Base-by-base conservation (phyloP, 1,140 invertebrate species). In the Lysiphlebus fabarum region DNA sequence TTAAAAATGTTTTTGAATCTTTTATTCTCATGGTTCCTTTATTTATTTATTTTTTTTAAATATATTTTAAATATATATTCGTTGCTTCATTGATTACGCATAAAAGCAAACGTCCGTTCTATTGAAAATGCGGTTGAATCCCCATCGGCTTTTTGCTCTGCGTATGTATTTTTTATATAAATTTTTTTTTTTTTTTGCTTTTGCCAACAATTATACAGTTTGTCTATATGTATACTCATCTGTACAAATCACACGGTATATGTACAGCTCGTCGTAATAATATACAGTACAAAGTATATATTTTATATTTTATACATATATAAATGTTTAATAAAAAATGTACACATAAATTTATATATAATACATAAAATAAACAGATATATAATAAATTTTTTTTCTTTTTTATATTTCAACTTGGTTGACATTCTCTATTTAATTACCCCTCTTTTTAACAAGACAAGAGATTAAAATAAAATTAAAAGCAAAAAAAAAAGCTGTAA, bases 181-280 rank as follows among this genome's bases (percentile, higher is more conserved):
- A 36, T n/a, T 36, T 48, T 14, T 49, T 34, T 51, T 11, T 38
- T 38, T 9, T 51, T 34, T 4, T n/a, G 49, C 11, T 2, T 4
- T 40, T 5, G 7, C 10, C 2, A 36, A 33, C 36, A 37, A 12
- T 12, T 34, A 49, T 51, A 51, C 49, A 51, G 17, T 51, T 51
- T 37, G 49, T 3, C 36, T 37, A 37, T 37, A 37, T 38, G n/a
- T 26, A 49, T n/a, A 51, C 49, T 51, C 49, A 51, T 51, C 36
- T 51, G 49, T 51, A 36, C 49, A 51, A 51, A 51, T 51, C 49
- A 51, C 49, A 51, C 49, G 49, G 34, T 51, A 33, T 51, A 33
- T 26, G 17, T 26, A 1, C n/a, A n/a, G n/a, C n/a, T n/a, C n/a
- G n/a, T n/a, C 17, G 17, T 4, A 26, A 26, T 26, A 26, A 26